phyloP scores from a whole-genome alignment of 2,113 vertebrate genomes.

The Sphyrna mokarran region DNA sequence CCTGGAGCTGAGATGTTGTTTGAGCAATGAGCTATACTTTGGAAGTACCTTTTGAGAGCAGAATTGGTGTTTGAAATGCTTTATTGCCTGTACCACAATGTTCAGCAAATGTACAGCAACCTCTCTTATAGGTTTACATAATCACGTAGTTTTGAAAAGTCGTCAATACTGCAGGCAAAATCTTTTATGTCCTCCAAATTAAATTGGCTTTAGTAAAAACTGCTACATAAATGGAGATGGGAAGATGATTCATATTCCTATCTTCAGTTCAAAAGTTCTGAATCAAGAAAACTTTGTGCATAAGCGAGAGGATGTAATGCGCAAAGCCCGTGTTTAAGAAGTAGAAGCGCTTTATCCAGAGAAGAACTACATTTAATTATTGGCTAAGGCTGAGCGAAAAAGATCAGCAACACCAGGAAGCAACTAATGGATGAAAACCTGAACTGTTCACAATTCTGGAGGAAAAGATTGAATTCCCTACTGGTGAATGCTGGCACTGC shows the following conservation, averaged over 20 bases:
- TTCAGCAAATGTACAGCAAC: not conserved
- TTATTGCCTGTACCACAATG: not conserved
- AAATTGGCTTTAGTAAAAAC: not conserved
- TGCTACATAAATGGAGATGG: not conserved
- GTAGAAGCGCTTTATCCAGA: not conserved
- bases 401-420: not conserved
- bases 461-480: constrained; percentile 7
- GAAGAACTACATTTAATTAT: not conserved
- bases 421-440: not conserved
- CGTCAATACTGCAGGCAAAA: not conserved
- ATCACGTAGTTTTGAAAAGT: not conserved
- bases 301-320: not conserved
- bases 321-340: not conserved
- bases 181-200: not conserved
- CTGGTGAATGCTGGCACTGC: not conserved
- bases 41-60: not conserved
- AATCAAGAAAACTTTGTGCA: not conserved
- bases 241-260: not conserved
- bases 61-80: not conserved
- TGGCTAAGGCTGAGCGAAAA: not conserved
- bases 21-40: not conserved
- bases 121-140: not conserved
- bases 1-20: not conserved
- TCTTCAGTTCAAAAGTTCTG: not conserved
- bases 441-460: not conserved